These are phyloP conservation scores for Ramphastos sulfuratus DNA, from an alignment of 2,113 vertebrate genomes.

Conservation along the genomic window DNA sequence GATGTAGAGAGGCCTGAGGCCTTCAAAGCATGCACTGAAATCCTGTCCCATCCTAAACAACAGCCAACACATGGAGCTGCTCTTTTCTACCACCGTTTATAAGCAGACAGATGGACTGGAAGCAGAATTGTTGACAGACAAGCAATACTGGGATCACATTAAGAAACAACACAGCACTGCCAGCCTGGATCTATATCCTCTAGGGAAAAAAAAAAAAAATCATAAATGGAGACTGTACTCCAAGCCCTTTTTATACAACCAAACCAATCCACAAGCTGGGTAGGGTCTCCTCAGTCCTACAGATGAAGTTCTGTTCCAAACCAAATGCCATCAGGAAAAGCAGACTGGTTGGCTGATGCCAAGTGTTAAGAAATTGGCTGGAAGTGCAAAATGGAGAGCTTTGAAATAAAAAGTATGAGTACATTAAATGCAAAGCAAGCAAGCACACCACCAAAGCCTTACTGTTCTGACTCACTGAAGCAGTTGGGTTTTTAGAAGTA, in stretches of 20 bases:
- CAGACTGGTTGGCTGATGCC: not conserved
- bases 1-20: conserved; percentile 28
- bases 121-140: conserved; percentile 18
- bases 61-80: not conserved
- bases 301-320: not conserved
- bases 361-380: not conserved
- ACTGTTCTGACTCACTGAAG: not conserved
- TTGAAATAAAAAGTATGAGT: not conserved
- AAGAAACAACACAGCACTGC: not conserved
- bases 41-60: not conserved
- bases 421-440: not conserved
- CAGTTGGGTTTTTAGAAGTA: not conserved
- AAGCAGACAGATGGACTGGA: conserved; percentile 41
- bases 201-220: not conserved
- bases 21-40: conserved; percentile 1
- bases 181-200: not conserved
- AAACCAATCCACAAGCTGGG: not conserved
- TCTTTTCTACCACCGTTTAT: conserved; percentile 44
- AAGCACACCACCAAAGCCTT: not conserved
- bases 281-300: not conserved
- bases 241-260: not conserved
- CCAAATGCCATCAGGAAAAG: not conserved
- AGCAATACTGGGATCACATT: not conserved
- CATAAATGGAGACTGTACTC: not conserved
- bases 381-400: not conserved